phyloP scores from a whole-genome alignment of 2,888 invertebrate species.

The Cheilosia soror region DNA sequence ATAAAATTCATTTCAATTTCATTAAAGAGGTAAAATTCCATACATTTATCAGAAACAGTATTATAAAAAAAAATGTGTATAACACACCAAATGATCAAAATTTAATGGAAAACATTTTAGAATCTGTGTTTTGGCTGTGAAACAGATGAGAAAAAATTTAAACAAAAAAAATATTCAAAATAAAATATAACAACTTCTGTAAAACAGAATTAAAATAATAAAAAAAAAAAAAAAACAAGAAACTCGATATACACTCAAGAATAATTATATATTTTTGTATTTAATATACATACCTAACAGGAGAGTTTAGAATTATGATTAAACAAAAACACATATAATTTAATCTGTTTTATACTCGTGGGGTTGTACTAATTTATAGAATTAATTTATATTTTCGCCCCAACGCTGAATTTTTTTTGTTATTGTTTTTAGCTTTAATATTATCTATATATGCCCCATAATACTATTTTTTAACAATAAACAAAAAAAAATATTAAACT shows the following conservation, averaged over 20 bases:
- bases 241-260: slow-evolving; percentile 66
- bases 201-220: slow-evolving; percentile 69
- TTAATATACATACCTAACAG: slow-evolving; percentile 53
- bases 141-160: slow-evolving; percentile 79
- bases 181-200: slow-evolving; percentile 63
- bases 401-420: slow-evolving; percentile 35
- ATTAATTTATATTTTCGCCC: slow-evolving; percentile 33
- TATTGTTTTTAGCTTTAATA: slow-evolving; percentile 16
- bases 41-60: slow-evolving; percentile 37
- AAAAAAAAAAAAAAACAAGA: slow-evolving; percentile 50
- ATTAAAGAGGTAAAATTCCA: neutral
- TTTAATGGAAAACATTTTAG: slow-evolving; percentile 69
- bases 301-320: slow-evolving; percentile 51
- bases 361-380: slow-evolving; percentile 62
- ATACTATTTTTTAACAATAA: slow-evolving; percentile 55
- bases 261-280: slow-evolving; percentile 75
- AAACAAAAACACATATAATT: slow-evolving; percentile 46
- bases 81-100: slow-evolving; percentile 29
- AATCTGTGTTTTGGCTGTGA: slow-evolving; percentile 84
- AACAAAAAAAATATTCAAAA: slow-evolving; percentile 36
- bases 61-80: slow-evolving; percentile 22
- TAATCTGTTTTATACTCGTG: slow-evolving; percentile 69
- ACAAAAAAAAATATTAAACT: slow-evolving; percentile 42
- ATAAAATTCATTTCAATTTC: slow-evolving; percentile 1
- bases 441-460: slow-evolving; percentile 31